These are phyloP conservation scores for Epiblema foenella DNA, from an alignment of 2,888 invertebrate genomes.

Conservation along the genomic window DNA sequence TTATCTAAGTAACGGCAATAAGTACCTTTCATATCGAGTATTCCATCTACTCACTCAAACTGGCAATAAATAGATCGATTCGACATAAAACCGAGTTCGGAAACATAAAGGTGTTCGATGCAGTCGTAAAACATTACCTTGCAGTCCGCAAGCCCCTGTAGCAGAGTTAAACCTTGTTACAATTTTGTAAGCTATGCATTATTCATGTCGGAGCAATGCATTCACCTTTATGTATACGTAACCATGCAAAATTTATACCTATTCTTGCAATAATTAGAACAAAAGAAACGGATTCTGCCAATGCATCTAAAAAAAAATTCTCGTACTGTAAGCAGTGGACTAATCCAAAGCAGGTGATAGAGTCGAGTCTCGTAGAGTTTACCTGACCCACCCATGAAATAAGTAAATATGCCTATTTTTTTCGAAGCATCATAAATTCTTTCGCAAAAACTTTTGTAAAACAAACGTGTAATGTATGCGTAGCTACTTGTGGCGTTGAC, in stretches of 20 bases:
- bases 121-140: slow-evolving; percentile 37
- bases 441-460: too few species aligned
- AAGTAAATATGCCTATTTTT: too few species aligned
- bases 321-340: neutral
- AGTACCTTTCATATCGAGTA: neutral
- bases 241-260: slow-evolving; percentile 18
- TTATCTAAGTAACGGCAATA: neutral
- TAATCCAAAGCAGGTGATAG: too few species aligned
- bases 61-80: slow-evolving; percentile 14
- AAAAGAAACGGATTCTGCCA: neutral
- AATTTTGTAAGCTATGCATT: slow-evolving; percentile 41
- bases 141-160: slow-evolving; percentile 14
- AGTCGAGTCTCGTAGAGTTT: neutral
- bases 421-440: too few species aligned
- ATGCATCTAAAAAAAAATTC: neutral
- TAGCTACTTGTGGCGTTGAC: too few species aligned
- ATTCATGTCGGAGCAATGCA: slow-evolving; percentile 40
- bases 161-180: slow-evolving; percentile 38
- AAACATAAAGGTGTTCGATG: slow-evolving; percentile 11
- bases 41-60: slow-evolving; percentile 9
- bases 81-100: slow-evolving; percentile 12
- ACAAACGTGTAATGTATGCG: too few species aligned
- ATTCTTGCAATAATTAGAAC: neutral
- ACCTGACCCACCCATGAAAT: neutral
- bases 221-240: slow-evolving; percentile 28